Base-by-base conservation (phyloP, 2,797 vertebrate species). In the Acanthornis magna region DNA sequence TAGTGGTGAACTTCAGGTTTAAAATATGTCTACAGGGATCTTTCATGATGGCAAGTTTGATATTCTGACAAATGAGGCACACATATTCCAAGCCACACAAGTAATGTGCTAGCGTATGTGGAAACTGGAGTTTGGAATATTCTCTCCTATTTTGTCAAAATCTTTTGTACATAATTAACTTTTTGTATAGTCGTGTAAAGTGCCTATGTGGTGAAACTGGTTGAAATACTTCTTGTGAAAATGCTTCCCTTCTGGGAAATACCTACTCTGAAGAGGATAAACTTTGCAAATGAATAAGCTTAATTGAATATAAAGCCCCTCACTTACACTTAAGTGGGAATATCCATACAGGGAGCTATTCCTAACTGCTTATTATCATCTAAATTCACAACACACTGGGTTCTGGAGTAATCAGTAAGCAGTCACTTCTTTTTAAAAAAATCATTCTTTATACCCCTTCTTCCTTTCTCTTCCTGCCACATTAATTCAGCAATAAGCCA, bases 101-200 rank as follows among this genome's bases (percentile, higher is more conserved):
- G 71, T 53, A 67, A 86, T 51, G 43, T 61, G 47, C 66, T 72
- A 48, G 11, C 32, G 9, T 63, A 66, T 0, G 4, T 43, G 36
- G 67, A 88, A 89, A 74, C n/a, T 63, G 50, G 16, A 87, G 60
- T 88, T 79, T 27, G 60, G 43, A 93, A 50, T 83, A 95, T 76
- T 58, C 29, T 66, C 77, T 65, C 63, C 76, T 65, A 29, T 90
- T 77, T 80, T 92, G 85, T 82, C 47, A 80, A 95, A 85, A 88
- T 43, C 57, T 79, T 27, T 85, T 68, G 74, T 61, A 83, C 25
- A 7, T 82, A 71, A 80, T 85, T 77, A 65, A 63, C 30, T 86
- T 86, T 48, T 60, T 67, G 23, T 48, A 12, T 13, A 43, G 68
- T 48, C 57, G 71, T 18, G 60, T 55, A 11, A 83, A 94, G 60